Conservation (phyloP, 2,797 vertebrate genomes). For the Hafferia zeledoni region DNA sequence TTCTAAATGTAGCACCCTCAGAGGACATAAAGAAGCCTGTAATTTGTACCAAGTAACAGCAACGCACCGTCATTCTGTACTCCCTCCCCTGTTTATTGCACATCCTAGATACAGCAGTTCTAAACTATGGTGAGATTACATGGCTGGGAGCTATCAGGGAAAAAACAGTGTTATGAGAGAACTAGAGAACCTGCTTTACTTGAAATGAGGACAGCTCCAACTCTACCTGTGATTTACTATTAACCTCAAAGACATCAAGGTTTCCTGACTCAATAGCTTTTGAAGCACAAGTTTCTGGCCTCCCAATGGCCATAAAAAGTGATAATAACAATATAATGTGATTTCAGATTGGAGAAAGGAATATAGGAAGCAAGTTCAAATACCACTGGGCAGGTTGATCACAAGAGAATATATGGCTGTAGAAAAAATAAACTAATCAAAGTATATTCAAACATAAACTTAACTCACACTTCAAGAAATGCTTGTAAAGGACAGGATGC, state of each 20-base stretch:
- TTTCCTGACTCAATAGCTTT: neutral
- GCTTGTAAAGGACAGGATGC: neutral
- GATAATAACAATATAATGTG: neutral
- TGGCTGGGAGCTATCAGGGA: neutral
- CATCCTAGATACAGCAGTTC: neutral
- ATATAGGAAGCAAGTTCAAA: neutral
- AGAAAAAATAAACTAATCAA: slow-evolving; percentile 10
- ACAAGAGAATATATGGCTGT: neutral
- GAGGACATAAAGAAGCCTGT: neutral
- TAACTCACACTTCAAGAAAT: neutral
- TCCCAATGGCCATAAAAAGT: neutral
- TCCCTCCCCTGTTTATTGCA: neutral
- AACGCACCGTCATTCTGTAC: neutral
- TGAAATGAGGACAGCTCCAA: neutral
- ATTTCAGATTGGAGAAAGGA: neutral
- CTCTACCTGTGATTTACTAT: neutral
- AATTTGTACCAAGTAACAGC: neutral
- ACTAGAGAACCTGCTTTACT: neutral
- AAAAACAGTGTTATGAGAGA: slow-evolving; percentile 9
- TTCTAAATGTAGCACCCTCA: neutral
- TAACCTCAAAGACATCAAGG: neutral
- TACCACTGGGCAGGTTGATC: neutral
- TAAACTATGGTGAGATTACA: neutral
- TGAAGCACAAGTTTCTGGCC: neutral
- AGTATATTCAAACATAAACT: neutral